Percentiles rank a stretch among this genome's conserved stretches.
Conservation (phyloP, 2,113 vertebrate genomes). For the Dipodomys stephensi region DNA sequence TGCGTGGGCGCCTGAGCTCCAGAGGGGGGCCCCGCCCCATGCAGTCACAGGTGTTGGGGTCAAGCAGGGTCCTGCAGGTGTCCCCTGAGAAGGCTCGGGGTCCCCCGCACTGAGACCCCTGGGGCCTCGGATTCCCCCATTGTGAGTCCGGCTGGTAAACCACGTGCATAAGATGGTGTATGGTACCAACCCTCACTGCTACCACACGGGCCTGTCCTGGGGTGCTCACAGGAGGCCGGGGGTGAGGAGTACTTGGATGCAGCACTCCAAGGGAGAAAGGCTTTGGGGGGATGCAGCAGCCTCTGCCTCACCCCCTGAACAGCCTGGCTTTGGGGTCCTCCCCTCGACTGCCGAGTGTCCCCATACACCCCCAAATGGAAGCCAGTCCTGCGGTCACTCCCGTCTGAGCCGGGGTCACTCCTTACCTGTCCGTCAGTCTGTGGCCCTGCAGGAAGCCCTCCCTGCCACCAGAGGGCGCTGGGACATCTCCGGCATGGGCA, state of each 20-base stretch:
- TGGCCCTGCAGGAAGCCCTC: background rate
- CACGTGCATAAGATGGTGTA: background rate
- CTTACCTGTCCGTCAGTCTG: rapidly evolving
- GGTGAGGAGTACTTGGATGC: background rate
- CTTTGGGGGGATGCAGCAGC: background rate
- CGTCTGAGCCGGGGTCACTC: background rate
- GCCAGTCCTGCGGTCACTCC: background rate
- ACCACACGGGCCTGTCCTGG: no score
- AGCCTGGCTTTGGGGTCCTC: background rate
- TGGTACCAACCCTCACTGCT: background rate
- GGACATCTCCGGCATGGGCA: background rate
- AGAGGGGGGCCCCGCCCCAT: background rate
- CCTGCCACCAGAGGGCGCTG: background rate
- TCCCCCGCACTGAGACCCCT: background rate
- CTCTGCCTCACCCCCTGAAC: background rate
- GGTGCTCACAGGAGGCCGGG: background rate
- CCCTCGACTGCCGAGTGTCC: background rate
- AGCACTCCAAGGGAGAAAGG: background rate
- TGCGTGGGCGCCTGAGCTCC: background rate
- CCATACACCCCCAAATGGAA: background rate
- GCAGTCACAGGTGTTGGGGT: no score
- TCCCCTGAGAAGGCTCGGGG: background rate
- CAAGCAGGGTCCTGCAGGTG: no score
- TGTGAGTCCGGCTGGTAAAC: background rate
- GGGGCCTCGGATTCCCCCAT: background rate